These are phyloP conservation scores for Columba livia DNA, from an alignment of 2,113 vertebrate genomes.

Conservation along the genomic window DNA sequence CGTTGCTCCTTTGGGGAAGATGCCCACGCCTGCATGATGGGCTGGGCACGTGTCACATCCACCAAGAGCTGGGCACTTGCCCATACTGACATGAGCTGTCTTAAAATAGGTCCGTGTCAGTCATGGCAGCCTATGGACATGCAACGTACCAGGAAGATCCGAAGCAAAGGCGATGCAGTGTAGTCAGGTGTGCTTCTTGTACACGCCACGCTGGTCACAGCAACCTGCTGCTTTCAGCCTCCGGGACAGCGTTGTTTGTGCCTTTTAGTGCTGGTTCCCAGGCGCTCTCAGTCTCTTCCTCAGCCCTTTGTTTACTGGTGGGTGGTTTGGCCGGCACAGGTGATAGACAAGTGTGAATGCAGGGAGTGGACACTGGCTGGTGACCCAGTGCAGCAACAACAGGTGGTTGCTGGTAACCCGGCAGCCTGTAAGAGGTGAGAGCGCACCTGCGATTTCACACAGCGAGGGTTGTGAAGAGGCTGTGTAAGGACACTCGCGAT, in stretches of 20 bases:
- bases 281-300: background rate
- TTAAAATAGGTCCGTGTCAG: background rate
- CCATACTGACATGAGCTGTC: background rate
- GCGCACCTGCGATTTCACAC: accelerated
- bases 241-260: background rate
- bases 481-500: background rate
- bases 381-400: background rate
- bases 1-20: too few relatives aligned
- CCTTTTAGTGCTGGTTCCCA: background rate
- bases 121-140: background rate
- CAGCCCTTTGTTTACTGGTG: background rate
- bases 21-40: too few relatives aligned
- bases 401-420: background rate
- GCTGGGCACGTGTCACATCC: too few relatives aligned
- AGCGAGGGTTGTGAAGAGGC: background rate
- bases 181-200: too few relatives aligned
- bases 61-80: too few relatives aligned
- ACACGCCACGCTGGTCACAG: accelerated
- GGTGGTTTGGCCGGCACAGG: background rate
- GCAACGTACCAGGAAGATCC: background rate
- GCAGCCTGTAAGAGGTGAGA: background rate
- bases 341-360: background rate
- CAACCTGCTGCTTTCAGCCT: background rate
- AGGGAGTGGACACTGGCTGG: background rate
- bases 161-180: background rate